Evolutionary conservation across 2,113 vertebrate genomes (phyloP), one percentile per base, ranked within the genome.

Genomic region (Ascaphus truei): DNA sequence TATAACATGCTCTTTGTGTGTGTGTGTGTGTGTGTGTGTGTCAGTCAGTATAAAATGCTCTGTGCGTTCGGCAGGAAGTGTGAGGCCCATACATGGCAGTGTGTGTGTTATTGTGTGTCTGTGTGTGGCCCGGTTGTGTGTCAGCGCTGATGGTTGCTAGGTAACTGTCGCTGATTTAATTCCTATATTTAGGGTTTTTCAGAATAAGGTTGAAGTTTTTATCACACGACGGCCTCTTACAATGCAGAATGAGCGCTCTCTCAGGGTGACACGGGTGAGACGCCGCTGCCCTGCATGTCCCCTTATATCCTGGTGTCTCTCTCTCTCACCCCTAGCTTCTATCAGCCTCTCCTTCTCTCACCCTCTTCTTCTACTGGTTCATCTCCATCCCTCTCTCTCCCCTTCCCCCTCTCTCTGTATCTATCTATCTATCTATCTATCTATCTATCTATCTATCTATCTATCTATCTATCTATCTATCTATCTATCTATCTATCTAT

Each of bases 161-260:
- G 67, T 69, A 69, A 69, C 67, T 69, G 67, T 69, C 67, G 67
- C 67, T 69, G 67, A 56, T 69, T 69, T 69, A 69, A 69, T 69
- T 69, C 67, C 67, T 69, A 69, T 69, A 69, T 69, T 69, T 69
- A 69, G 67, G 67, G 67, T 56, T 69, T 69, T 69, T 69, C 67
- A 69, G 67, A 69, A 69, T 69, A 69, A 69, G 67, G 67, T 69
- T 69, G 67, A 69, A 69, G 67, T 69, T 69, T 69, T 69, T 69
- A 69, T 69, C 67, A 69, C 67, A 69, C 67, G 67, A 52, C 67
- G 56, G 67, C 61, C 57, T 69, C 67, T 69, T 69, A 69, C 67
- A 69, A 69, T 69, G 67, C 67, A 69, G 67, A 69, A 69, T 69
- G 67, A 69, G 67, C 43, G 67, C 67, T 69, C 67, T 69, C 67